Evolutionary conservation across 2,888 invertebrate species (phyloP), one percentile per base, ranked within the genome.

Genomic region (Linnaemya vulpina): DNA sequence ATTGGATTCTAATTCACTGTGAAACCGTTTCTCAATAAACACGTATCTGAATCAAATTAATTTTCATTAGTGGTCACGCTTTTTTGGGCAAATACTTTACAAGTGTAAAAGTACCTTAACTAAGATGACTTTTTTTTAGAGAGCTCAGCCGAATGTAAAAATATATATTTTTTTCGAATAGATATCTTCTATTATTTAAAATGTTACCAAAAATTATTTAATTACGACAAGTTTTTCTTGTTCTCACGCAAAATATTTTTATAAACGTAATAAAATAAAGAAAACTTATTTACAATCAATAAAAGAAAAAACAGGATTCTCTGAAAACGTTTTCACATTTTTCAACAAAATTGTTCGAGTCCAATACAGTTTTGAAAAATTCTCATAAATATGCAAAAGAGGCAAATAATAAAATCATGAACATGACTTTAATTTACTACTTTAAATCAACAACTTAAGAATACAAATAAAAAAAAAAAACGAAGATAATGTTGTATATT

Each of bases 371-470:
- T 49, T 49, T 17, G 35, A 73, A 10, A 67, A 67, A 80, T 65
- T 76, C 82, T 76, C 82, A 76, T 76, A 65, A 71, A 82, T 82
- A 82, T 82, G 82, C 70, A 83, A 83, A 83, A 40, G 67, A 71
- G 25, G 40, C 22, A 65, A 73, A 55, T 63, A 60, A 51, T 49
- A 74, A 62, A 74, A 74, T 25, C 67, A 60, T 73, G 20, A 40
- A 83, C 83, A 83, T 70, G 83, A 79, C 75, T 78, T 83, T 63
- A 83, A 83, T 83, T 83, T 75, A 83, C 79, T 75, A 43, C 79
- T 58, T 83, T 70, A 79, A 74, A 79, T 70, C 68, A 83, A 83
- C 77, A 73, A 70, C 25, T n/a, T 3, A 58, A 46, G 58, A 63
- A 75, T 10, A 51, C 10, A 51, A 51, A 63, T 22, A n/a, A 49